Evolutionary conservation across 2,888 invertebrate species (phyloP).

Genomic region (Macaria liturata): DNA sequence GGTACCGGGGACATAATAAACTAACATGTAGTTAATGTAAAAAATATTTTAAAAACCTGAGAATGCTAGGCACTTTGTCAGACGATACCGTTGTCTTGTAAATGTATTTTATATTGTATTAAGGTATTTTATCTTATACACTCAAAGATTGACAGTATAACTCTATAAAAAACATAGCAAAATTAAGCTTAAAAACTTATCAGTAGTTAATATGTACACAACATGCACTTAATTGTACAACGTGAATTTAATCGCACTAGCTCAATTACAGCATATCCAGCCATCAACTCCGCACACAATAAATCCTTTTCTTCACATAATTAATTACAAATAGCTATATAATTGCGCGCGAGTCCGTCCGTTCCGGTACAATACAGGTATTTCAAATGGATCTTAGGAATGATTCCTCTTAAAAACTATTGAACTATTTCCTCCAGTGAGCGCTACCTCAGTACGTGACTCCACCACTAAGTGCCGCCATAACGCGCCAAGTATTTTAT

Average conservation of each 20-base stretch:
- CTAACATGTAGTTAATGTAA: no score
- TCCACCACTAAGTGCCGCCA: neutral
- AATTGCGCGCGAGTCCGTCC: conserved; percentile 45
- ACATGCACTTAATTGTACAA: conserved; percentile 46
- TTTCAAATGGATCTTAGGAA: conserved; percentile 35
- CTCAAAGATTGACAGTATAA: no score
- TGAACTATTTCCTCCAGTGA: conserved; percentile 10
- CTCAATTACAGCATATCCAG: conserved; percentile 19
- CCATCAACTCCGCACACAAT: conserved; percentile 25
- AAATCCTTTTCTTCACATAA: conserved; percentile 44
- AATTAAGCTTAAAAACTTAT: no score
- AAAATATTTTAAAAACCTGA: no score
- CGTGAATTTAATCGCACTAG: conserved; percentile 45
- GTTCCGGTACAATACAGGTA: conserved; percentile 7
- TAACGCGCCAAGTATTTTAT: neutral
- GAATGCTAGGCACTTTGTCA: no score
- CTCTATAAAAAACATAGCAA: no score
- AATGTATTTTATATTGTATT: no score
- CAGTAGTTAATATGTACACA: no score
- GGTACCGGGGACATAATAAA: no score
- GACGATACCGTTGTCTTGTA: no score
- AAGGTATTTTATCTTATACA: no score
- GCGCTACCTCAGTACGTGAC: neutral
- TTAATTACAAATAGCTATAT: conserved; percentile 58
- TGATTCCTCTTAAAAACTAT: conserved; percentile 40